Evolutionary conservation across 2,113 vertebrate species (phyloP), one percentile per base, ranked within the genome.

Genomic region (Pipra filicauda): DNA sequence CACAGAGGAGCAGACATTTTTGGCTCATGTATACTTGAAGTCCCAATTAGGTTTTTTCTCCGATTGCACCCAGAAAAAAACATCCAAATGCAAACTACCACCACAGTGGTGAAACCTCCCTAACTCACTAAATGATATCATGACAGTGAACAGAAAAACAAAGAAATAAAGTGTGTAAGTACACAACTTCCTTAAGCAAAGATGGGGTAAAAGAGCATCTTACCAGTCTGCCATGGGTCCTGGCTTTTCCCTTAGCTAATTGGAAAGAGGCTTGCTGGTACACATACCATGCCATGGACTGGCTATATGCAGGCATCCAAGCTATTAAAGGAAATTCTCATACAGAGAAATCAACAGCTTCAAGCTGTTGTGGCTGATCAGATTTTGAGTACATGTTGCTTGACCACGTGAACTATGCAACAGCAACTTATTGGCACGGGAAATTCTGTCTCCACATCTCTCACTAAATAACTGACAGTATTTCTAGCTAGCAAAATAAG

Each of bases 401-500:
- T 76, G 64, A 66, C 46, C 74, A 19, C 18, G 17, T 74, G 64
- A 84, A 72, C 77, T 85, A 51, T 51, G 5, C 35, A 95, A 52
- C 22, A 33, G 48, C 5, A 3, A 95, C 90, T 94, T 93, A 95
- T 85, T 88, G 86, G 72, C 82, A 49, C 6, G 0, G 31, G 65
- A 79, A 37, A 66, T 88, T 76, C 82, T 77, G 30, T 2, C 77
- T 94, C 74, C 35, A 11, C 2, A 1, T 82, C 55, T 92, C 76
- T 72, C 39, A 48, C 51, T 58, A 70, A 94, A 57, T 67, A 77
- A 67, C 31, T 81, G 43, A 51, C 43, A 33, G 74, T 77, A 74
- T 71, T 89, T 91, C 55, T 78, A 84, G 84, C 65, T 81, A 92
- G 44, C 8, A 91, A 94, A 91, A 66, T 76, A 88, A 93, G 27